A percentile compares a stretch with the other conserved stretches of the same genome.
Evolutionary conservation across 2,797 vertebrate species (phyloP).

Genomic region (Pristis pectinata): DNA sequence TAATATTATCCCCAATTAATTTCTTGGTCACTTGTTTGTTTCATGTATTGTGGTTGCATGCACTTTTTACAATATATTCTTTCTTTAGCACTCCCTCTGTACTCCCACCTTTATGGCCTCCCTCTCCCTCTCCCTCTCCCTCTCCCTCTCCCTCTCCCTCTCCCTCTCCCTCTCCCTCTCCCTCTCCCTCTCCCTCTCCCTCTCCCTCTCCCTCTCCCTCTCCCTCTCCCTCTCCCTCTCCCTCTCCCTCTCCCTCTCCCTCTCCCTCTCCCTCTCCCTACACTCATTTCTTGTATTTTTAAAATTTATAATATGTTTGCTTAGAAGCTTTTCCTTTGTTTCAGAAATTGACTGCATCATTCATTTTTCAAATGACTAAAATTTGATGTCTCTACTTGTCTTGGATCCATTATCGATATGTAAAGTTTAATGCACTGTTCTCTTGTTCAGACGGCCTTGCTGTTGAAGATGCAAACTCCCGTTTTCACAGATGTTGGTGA

Average conservation of each 20-base stretch:
- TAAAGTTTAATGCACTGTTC: not conserved
- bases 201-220: not conserved
- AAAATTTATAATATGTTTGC: not conserved
- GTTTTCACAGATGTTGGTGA: conserved; percentile 73
- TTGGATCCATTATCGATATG: not conserved
- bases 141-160: no score
- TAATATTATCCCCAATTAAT: not conserved
- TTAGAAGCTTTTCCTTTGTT: not conserved
- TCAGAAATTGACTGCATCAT: not conserved
- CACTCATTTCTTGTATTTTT: not conserved
- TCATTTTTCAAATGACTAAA: conserved; percentile 13
- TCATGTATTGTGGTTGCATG: not conserved
- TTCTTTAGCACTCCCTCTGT: not conserved
- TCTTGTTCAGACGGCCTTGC: conserved; percentile 77
- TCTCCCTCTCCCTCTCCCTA: no score
- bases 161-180: not conserved
- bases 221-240: not conserved
- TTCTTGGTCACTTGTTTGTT: not conserved
- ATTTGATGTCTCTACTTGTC: not conserved
- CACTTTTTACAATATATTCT: not conserved
- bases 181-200: not conserved
- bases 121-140: not conserved
- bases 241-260: not conserved
- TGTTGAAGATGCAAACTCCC: conserved; percentile 89
- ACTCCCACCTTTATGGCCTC: not conserved